phyloP scores from a whole-genome alignment of 2,888 invertebrate genomes.

The Isoperla grammatica region DNA sequence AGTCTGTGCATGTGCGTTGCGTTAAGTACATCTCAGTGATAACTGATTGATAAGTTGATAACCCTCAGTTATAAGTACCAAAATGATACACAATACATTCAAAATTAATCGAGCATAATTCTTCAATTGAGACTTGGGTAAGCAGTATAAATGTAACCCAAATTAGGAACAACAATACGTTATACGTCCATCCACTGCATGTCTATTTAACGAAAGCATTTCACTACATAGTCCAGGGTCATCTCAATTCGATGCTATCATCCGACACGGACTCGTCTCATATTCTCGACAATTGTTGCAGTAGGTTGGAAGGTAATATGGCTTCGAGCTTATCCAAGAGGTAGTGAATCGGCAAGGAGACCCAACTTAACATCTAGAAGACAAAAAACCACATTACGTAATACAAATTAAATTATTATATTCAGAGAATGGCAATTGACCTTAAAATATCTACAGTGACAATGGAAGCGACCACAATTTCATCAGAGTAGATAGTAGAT shows the following conservation, averaged over 20 bases:
- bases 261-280: conserved; percentile 40
- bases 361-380: conserved; percentile 63
- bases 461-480: neutral
- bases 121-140: neutral
- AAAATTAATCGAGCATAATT: neutral
- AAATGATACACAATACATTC: neutral
- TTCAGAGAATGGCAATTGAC: too few relatives aligned
- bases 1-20: neutral
- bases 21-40: neutral
- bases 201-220: neutral
- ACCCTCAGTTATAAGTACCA: neutral
- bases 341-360: conserved; percentile 75
- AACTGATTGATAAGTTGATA: neutral
- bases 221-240: neutral
- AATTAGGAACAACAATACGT: neutral
- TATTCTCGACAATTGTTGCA: conserved; percentile 68
- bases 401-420: too few relatives aligned
- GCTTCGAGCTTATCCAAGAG: conserved; percentile 75
- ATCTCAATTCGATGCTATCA: neutral
- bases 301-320: conserved; percentile 70
- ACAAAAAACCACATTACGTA: conserved; percentile 21
- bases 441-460: too few relatives aligned
- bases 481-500: too few relatives aligned
- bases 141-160: neutral
- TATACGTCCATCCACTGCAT: neutral